Conservation (phyloP, 2,888 invertebrate species). For the Linnaemya tessellans region DNA sequence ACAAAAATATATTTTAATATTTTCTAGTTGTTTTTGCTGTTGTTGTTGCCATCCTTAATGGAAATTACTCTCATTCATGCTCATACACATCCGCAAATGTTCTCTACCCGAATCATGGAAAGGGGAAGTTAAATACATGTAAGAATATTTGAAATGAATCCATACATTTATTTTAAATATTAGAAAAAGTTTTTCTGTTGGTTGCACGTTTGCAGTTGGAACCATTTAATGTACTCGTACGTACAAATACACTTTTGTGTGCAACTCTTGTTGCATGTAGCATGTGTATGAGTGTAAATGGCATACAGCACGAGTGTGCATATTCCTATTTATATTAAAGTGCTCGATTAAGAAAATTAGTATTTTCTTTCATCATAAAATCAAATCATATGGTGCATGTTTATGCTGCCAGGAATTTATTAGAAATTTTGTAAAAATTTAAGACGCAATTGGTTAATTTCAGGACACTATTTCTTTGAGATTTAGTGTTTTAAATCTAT, state of each 20-base stretch:
- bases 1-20: not conserved
- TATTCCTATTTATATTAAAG: not conserved
- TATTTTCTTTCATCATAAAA: not conserved
- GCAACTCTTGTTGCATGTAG: too few species aligned
- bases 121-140: conserved; percentile 14
- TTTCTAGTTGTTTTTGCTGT: too few species aligned
- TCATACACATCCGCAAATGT: not conserved
- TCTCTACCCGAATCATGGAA: not conserved
- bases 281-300: not conserved
- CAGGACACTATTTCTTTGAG: too few species aligned
- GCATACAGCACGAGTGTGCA: not conserved
- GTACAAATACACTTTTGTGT: too few species aligned
- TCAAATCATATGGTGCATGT: not conserved
- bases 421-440: too few species aligned
- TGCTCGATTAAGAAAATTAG: not conserved
- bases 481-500: too few species aligned
- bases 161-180: conserved; percentile 35
- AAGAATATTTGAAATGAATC: conserved; percentile 32
- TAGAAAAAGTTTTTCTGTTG: conserved; percentile 8
- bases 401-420: too few species aligned
- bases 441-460: too few species aligned
- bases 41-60: not conserved
- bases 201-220: conserved; percentile 5
- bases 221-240: not conserved
- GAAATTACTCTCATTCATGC: not conserved